phyloP scores from a whole-genome alignment of 2,113 vertebrate species.

The Piprites chloris region DNA sequence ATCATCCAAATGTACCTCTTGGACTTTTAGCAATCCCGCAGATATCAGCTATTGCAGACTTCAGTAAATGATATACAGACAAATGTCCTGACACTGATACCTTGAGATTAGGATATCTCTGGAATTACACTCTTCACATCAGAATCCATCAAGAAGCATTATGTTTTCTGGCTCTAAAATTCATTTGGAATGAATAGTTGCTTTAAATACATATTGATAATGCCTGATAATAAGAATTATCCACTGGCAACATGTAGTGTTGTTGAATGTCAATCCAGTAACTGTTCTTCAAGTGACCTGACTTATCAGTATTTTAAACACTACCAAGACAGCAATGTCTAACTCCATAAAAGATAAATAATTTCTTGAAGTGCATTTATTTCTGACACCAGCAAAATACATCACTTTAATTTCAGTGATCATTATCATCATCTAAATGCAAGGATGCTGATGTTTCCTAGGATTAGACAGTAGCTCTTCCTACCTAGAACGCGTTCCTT shows the following conservation, averaged over 20 bases:
- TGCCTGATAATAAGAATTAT: background rate
- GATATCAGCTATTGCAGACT: background rate
- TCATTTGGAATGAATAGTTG: background rate
- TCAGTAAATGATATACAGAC: background rate
- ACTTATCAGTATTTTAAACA: background rate
- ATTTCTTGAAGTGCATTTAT: background rate
- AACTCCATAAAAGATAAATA: background rate
- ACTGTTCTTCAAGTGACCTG: background rate
- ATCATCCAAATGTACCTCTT: background rate
- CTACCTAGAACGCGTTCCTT: background rate
- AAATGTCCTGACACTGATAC: background rate
- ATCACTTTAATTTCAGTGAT: background rate
- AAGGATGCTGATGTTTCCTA: background rate
- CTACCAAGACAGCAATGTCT: background rate
- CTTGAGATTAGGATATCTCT: background rate
- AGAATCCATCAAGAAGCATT: background rate
- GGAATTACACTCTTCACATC: background rate
- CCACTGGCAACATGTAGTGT: background rate
- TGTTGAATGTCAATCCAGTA: background rate
- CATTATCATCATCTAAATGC: background rate
- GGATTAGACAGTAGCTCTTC: background rate
- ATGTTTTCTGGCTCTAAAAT: background rate
- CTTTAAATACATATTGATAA: background rate
- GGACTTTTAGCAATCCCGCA: background rate
- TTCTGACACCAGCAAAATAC: background rate